Percentiles rank a stretch among this genome's conserved stretches.
Conservation (phyloP, 2,888 invertebrate species). For the Corythucha ciliata region DNA sequence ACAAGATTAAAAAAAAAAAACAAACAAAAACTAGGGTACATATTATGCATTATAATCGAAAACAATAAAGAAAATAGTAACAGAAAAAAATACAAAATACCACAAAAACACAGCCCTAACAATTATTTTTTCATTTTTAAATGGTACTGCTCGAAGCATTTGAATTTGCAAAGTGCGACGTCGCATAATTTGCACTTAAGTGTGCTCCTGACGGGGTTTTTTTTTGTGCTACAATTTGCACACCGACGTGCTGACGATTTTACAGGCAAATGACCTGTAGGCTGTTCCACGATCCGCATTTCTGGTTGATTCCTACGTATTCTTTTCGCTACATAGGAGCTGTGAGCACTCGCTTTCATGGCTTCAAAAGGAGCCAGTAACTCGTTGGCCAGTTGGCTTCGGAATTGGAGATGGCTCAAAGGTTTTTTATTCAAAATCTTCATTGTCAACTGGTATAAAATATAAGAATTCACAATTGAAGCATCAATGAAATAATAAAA, state of each 20-base stretch:
- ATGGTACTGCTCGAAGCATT: background rate
- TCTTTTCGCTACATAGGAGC: too few relatives aligned
- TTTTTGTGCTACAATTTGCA: background rate
- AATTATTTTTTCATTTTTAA: background rate
- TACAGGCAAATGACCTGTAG: too few relatives aligned
- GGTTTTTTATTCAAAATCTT: background rate
- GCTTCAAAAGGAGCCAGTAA: background rate
- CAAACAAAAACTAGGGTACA: too few relatives aligned
- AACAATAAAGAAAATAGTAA: background rate
- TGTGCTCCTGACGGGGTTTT: background rate
- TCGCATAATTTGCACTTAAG: background rate
- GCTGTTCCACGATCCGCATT: too few relatives aligned
- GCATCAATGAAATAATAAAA: slow-evolving; percentile 38
- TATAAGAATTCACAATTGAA: slow-evolving; percentile 33
- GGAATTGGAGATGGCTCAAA: background rate
- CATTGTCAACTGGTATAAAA: slow-evolving; percentile 20
- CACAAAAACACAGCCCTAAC: background rate
- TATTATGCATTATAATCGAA: background rate
- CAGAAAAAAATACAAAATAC: background rate
- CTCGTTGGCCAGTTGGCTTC: background rate
- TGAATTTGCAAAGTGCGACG: background rate
- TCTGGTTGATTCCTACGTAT: too few relatives aligned
- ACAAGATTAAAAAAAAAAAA: background rate
- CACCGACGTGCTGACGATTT: background rate
- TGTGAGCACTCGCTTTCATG: too few relatives aligned